Conservation (phyloP, 2,113 vertebrate species). For the Fregetta grallaria region DNA sequence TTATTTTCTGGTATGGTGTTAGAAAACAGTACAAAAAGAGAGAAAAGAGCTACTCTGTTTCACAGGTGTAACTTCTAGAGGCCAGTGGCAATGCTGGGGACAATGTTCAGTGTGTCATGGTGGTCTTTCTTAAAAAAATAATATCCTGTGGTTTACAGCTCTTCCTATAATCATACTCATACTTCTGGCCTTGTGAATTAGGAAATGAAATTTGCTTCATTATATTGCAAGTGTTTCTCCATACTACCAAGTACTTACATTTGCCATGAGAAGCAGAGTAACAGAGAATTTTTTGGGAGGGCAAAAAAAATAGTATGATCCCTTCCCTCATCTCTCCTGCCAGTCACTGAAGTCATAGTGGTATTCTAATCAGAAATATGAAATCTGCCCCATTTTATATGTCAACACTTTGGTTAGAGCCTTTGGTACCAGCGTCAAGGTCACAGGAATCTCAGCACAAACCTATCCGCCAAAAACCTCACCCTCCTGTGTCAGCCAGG, state of each 20-base stretch:
- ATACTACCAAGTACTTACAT: neutral
- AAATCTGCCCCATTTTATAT: neutral
- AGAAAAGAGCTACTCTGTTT: neutral
- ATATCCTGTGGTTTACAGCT: neutral
- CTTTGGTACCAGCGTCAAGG: neutral
- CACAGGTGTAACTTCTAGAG: neutral
- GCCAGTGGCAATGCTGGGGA: neutral
- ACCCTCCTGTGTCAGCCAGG: neutral
- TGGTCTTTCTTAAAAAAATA: neutral
- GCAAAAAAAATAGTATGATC: neutral
- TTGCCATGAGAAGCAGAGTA: neutral
- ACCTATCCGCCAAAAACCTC: neutral
- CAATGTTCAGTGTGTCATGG: neutral
- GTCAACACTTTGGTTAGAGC: neutral
- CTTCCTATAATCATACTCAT: neutral
- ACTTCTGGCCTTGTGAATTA: neutral
- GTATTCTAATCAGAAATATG: neutral
- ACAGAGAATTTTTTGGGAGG: neutral
- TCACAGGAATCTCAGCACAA: neutral
- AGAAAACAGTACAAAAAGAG: neutral
- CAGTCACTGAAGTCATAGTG: neutral
- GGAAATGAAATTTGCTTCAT: neutral
- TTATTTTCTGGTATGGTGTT: neutral
- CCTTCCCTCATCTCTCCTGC: neutral
- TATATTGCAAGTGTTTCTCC: neutral